Evolutionary conservation across 2,888 invertebrate genomes (phyloP), one percentile per base, ranked within the genome.

Genomic region (Tetrapedia diversipes): DNA sequence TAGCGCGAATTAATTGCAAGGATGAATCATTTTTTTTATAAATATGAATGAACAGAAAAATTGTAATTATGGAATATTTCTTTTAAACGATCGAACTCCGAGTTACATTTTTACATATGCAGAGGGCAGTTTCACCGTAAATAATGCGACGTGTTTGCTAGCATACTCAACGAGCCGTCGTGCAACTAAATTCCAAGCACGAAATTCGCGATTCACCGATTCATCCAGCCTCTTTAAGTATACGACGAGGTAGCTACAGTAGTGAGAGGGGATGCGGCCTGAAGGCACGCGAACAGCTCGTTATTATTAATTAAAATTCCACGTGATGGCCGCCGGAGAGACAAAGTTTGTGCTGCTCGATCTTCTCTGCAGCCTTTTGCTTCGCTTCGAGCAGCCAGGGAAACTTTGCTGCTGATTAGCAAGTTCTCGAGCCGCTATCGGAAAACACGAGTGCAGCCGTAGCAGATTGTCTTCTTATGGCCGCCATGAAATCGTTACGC

Each of bases 291-390:
- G 34, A 41, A 32, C 41, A 10, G 49, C 29, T 69, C 37, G 51
- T 63, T 39, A 51, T 63, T 63, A 51, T 51, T 63, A 69, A 69
- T 64, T 69, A 64, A 69, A 69, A 69, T 54, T 69, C 51, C 51
- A 67, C 16, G 45, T 49, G 49, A 22, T 16, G 34, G 27, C 22
- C 32, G 27, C 19, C 19, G 29, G 14, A 19, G 29, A 51, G 51
- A 51, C 51, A 63, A 63, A 63, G 51, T 63, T 63, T 29, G 27
- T 16, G 16, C 24, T 7, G 49, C n/a, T 49, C 8, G 39, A 56
- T 67, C 47, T 56, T 49, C n/a, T 27, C 16, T 19, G 32, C 29
- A 45, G 19, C 19, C n/a, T 10, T 43, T 64, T 27, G 8, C 7
- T 1, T 11, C 32, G 49, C 16, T 51, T 11, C 41, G 22, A 49